phyloP scores from a whole-genome alignment of 2,797 vertebrate genomes.

The Phoxinus dragarum region DNA sequence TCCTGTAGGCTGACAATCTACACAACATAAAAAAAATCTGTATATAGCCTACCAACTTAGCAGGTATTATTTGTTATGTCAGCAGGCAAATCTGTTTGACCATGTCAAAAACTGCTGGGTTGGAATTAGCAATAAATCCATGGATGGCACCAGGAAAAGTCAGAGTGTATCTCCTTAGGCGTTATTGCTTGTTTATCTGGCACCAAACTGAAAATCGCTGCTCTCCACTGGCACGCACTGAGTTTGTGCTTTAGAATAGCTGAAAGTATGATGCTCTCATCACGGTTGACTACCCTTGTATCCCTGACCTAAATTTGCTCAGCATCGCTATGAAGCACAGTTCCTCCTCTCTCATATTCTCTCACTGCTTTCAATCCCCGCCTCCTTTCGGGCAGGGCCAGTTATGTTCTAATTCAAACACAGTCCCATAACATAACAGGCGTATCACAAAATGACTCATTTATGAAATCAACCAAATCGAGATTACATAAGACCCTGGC shows the following conservation, averaged over 20 bases:
- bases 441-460: conserved; percentile 39
- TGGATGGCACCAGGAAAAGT: neutral
- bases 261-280: conserved; percentile 67
- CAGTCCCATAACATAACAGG: neutral
- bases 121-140: conserved; percentile 3
- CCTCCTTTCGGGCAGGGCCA: conserved; percentile 1
- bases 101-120: neutral
- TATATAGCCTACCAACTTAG: neutral
- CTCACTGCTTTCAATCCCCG: neutral
- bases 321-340: conserved; percentile 28
- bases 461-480: conserved; percentile 42
- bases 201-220: neutral
- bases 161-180: neutral
- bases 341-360: conserved; percentile 4
- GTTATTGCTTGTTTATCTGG: conserved; percentile 6
- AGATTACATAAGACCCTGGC: conserved; percentile 39
- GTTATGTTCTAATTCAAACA: conserved; percentile 16
- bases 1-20: neutral
- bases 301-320: conserved; percentile 79
- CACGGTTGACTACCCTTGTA: conserved; percentile 72
- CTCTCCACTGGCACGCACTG: conserved; percentile 2
- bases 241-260: conserved; percentile 21
- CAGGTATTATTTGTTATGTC: conserved; percentile 18
- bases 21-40: too few relatives aligned
- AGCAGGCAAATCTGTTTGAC: conserved; percentile 2